Conservation (phyloP, 2,888 invertebrate genomes). For the Apomyelois bistriatella region DNA sequence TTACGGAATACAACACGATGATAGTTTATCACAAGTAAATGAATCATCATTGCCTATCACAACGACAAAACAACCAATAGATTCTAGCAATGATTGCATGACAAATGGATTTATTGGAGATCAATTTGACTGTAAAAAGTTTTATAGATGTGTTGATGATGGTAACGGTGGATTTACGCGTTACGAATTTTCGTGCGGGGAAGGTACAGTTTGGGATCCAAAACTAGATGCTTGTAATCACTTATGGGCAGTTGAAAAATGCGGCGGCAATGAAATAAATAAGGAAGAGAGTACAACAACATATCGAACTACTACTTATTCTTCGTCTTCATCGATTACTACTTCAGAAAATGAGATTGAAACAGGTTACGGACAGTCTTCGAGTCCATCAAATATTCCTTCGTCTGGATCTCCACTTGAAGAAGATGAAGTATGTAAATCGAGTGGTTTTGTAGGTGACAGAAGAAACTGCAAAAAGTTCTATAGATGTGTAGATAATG, state of each 20-base stretch:
- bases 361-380: slow-evolving; percentile 12
- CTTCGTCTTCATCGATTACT: neutral
- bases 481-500: slow-evolving; percentile 86
- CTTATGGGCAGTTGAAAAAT: slow-evolving; percentile 49
- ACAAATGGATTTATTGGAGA: slow-evolving; percentile 84
- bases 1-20: slow-evolving; percentile 7
- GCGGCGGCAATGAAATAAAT: slow-evolving; percentile 27
- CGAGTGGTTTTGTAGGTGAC: slow-evolving; percentile 83
- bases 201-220: slow-evolving; percentile 81
- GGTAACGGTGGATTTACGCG: slow-evolving; percentile 80
- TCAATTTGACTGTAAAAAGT: slow-evolving; percentile 84
- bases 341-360: slow-evolving; percentile 24
- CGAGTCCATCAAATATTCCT: slow-evolving; percentile 14
- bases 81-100: slow-evolving; percentile 29
- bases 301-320: neutral
- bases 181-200: slow-evolving; percentile 86
- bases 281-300: neutral
- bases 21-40: slow-evolving; percentile 15
- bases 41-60: slow-evolving; percentile 18
- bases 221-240: slow-evolving; percentile 78
- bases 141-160: slow-evolving; percentile 86
- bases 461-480: slow-evolving; percentile 85
- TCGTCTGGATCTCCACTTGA: neutral
- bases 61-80: slow-evolving; percentile 21
- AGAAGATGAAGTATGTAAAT: slow-evolving; percentile 1